Percentiles rank a stretch among this genome's conserved stretches.
Conservation (phyloP, 2,888 invertebrate genomes). For the Agrotis segetum region DNA sequence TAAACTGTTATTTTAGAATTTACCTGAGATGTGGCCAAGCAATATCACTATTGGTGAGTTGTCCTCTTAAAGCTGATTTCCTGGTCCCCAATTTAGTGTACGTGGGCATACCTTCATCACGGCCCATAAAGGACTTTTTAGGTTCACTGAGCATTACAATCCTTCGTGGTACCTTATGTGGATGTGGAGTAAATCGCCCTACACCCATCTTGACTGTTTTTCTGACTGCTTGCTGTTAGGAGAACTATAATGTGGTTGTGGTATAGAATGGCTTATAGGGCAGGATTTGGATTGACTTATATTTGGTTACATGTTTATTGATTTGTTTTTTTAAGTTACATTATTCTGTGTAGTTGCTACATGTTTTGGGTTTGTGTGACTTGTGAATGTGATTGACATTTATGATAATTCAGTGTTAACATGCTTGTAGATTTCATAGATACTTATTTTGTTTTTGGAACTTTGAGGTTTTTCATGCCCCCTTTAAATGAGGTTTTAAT, state of each 20-base stretch:
- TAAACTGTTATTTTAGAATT: constrained; percentile 59
- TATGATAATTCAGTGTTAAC: background rate
- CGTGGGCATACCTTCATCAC: constrained; percentile 78
- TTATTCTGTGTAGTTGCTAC: constrained; percentile 53
- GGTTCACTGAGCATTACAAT: constrained; percentile 80
- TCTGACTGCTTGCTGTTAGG: constrained; percentile 67
- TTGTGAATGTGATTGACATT: constrained; percentile 11
- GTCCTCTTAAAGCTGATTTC: constrained; percentile 76
- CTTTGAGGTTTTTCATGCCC: background rate
- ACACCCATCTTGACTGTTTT: constrained; percentile 72
- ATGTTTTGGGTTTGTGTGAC: constrained; percentile 57
- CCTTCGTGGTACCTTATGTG: constrained; percentile 77
- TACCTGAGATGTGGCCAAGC: constrained; percentile 84
- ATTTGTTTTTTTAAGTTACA: constrained; percentile 3
- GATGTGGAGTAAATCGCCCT: constrained; percentile 66
- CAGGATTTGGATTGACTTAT: background rate
- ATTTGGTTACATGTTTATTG: constrained; percentile 39
- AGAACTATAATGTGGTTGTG: constrained; percentile 48
- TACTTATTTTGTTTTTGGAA: constrained; percentile 43
- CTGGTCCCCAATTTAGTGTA: constrained; percentile 75
- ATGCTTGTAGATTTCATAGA: constrained; percentile 37
- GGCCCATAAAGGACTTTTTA: constrained; percentile 70
- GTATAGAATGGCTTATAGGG: constrained; percentile 8
- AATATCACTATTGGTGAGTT: constrained; percentile 75
- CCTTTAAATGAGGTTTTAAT: background rate